These are phyloP conservation scores for Eristalinus aeneus DNA, from an alignment of 2,888 invertebrate genomes.

Conservation along the genomic window DNA sequence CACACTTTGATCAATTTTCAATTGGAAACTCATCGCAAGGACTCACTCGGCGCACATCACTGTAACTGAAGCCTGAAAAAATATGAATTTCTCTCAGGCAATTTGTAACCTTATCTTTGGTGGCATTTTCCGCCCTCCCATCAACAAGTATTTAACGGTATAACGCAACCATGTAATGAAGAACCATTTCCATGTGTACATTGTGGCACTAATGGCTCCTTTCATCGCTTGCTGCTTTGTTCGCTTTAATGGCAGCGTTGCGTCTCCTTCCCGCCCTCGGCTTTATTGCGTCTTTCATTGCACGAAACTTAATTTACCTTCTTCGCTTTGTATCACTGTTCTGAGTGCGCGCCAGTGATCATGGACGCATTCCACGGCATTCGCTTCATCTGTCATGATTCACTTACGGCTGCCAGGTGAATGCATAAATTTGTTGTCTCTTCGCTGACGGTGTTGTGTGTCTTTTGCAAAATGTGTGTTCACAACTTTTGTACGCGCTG, in stretches of 20 bases:
- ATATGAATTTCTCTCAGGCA: neutral
- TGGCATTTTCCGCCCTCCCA: neutral
- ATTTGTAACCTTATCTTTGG: neutral
- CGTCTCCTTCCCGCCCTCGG: neutral
- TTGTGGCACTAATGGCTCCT: neutral
- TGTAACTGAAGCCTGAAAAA: neutral
- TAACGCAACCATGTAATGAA: neutral
- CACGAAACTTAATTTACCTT: neutral
- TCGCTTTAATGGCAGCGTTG: neutral
- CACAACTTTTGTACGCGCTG: neutral
- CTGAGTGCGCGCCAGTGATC: neutral
- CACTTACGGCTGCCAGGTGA: neutral
- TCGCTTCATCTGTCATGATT: neutral
- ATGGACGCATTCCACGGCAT: neutral
- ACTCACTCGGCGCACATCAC: too few species aligned
- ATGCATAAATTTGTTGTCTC: neutral
- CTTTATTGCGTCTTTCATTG: neutral
- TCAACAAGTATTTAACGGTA: neutral
- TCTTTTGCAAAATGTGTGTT: neutral
- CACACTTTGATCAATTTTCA: too few species aligned
- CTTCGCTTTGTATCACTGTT: neutral
- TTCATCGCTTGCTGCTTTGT: neutral
- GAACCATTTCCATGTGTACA: neutral
- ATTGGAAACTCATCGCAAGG: too few species aligned
- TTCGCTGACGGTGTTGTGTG: neutral